Evolutionary conservation across 1,140 invertebrate genomes (phyloP).

Genomic region (Mylabris phalerata): DNA sequence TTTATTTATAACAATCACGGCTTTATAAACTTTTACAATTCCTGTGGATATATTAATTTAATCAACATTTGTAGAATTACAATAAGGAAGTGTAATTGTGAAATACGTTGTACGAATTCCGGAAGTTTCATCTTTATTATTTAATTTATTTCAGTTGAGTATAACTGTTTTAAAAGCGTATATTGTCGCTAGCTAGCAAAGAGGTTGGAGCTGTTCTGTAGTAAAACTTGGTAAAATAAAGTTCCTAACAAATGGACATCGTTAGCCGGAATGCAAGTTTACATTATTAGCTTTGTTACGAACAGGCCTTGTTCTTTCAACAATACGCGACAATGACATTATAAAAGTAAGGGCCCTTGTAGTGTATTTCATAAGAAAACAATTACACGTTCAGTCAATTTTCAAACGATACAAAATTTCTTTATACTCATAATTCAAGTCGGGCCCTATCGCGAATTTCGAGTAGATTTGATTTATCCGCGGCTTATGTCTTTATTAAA

Average conservation of each 20-base stretch:
- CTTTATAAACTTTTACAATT: no score
- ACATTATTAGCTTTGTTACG: conserved; percentile 17
- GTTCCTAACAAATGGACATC: conserved; percentile 16
- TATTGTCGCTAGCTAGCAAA: conserved; percentile 9
- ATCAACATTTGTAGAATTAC: no score
- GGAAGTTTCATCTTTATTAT: conserved; percentile 2
- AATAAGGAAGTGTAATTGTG: no score
- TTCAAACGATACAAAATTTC: background rate
- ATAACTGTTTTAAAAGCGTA: background rate
- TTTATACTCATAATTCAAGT: background rate
- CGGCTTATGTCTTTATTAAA: background rate
- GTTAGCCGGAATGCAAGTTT: conserved; percentile 16
- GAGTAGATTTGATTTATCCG: background rate
- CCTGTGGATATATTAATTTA: no score
- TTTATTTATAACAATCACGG: no score
- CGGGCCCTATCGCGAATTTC: background rate
- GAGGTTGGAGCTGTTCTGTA: conserved; percentile 5
- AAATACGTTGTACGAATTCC: no score
- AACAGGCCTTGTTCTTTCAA: conserved; percentile 11
- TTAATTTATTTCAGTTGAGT: conserved; percentile 7
- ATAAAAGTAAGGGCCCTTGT: conserved; percentile 12
- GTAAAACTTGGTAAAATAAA: conserved; percentile 12
- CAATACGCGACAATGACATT: conserved; percentile 14
- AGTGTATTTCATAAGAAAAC: conserved; percentile 11
- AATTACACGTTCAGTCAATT: conserved; percentile 11